Percentiles rank a stretch among this genome's conserved stretches.
phyloP scores from a whole-genome alignment of 2,888 invertebrate species.

The Dusona sp. region DNA sequence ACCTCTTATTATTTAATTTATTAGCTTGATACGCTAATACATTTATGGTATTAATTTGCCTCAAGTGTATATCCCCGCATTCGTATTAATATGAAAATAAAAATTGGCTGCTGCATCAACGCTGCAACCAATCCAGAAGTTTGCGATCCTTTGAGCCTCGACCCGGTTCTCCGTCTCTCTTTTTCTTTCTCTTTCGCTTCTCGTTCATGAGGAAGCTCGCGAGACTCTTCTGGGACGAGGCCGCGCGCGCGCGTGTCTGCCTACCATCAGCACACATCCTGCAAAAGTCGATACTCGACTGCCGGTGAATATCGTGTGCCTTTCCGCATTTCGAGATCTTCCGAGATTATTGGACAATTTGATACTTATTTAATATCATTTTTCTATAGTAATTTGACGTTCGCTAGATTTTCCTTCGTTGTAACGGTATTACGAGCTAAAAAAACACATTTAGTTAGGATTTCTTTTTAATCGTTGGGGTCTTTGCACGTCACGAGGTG shows the following conservation, averaged over 20 bases:
- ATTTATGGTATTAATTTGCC: background rate
- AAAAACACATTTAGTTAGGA: background rate
- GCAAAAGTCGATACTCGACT: constrained; percentile 53
- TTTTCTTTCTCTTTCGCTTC: constrained; percentile 2
- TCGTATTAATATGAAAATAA: constrained; percentile 46
- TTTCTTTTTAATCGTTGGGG: background rate
- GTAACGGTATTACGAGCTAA: background rate
- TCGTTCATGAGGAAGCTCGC: constrained; percentile 27
- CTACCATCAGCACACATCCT: constrained; percentile 43
- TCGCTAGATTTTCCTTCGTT: background rate
- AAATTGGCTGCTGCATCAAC: constrained; percentile 22
- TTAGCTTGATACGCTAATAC: background rate
- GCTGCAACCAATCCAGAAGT: constrained; percentile 38
- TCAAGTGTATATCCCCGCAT: background rate
- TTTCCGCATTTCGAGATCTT: constrained; percentile 34
- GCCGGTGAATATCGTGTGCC: constrained; percentile 30
- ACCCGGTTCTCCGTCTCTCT: constrained; percentile 40
- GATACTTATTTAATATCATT: background rate
- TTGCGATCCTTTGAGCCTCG: constrained; percentile 62
- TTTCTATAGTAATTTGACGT: background rate
- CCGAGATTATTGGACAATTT: constrained; percentile 14
- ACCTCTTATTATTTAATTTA: background rate
- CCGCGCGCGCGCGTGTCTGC: constrained; percentile 45
- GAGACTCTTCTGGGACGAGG: constrained; percentile 56
- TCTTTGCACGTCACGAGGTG: background rate